Evolutionary conservation across 2,888 invertebrate species (phyloP).

Genomic region (Bedellia somnulentella): DNA sequence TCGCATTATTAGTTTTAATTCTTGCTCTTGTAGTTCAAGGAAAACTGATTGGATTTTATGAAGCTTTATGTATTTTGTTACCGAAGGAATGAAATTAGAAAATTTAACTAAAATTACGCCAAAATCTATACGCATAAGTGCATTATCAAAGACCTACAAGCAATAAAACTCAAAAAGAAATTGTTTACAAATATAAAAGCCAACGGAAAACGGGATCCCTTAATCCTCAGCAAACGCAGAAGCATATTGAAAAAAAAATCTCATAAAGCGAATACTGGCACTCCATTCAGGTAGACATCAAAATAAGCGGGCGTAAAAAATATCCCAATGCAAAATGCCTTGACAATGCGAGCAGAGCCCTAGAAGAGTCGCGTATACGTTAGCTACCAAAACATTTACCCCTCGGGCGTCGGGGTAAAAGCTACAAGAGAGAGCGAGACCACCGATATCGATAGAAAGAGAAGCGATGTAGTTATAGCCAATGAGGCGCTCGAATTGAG

Average conservation of each 20-base stretch:
- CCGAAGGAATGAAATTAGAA: too few relatives aligned
- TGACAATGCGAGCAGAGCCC: slow-evolving; percentile 44
- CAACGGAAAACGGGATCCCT: slow-evolving; percentile 21
- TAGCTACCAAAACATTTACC: slow-evolving; percentile 61
- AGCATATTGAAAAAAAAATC: slow-evolving; percentile 37
- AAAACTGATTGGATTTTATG: too few relatives aligned
- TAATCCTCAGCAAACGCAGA: slow-evolving; percentile 28
- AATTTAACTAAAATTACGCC: too few relatives aligned
- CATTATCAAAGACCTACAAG: too few relatives aligned
- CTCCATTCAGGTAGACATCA: slow-evolving; percentile 54
- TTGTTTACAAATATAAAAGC: slow-evolving; percentile 27
- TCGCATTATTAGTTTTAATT: too few relatives aligned
- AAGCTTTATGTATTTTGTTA: too few relatives aligned
- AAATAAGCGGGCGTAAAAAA: slow-evolving; percentile 53
- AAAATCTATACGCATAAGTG: too few relatives aligned
- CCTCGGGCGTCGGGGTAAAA: slow-evolving; percentile 56
- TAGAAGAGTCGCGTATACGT: slow-evolving; percentile 58
- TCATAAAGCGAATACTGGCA: slow-evolving; percentile 55
- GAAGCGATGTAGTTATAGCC: slow-evolving; percentile 22
- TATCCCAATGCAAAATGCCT: slow-evolving; percentile 33
- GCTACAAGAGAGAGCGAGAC: slow-evolving; percentile 35
- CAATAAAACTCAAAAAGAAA: slow-evolving; percentile 16
- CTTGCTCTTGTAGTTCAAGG: too few relatives aligned
- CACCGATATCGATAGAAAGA: slow-evolving; percentile 14
- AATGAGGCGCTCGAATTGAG: slow-evolving; percentile 21